These are phyloP conservation scores for Buteo buteo DNA, from an alignment of 2,113 vertebrate species.

Conservation along the genomic window DNA sequence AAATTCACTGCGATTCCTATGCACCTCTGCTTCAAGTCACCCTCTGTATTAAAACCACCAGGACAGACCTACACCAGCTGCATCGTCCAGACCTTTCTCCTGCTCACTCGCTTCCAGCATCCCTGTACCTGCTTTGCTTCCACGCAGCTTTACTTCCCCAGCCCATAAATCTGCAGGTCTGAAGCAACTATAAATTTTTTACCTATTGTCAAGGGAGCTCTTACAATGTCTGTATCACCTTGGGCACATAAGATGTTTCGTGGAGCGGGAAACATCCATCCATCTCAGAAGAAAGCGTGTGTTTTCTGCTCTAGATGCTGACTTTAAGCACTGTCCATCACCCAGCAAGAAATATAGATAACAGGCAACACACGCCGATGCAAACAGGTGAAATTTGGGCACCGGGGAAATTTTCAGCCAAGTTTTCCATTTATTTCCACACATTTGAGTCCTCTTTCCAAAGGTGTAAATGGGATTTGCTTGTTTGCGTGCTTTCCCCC, in stretches of 20 bases:
- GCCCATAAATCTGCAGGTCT: not conserved
- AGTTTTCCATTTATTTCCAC: not conserved
- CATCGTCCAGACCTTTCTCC: not conserved
- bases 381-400: not conserved
- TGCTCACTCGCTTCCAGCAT: not conserved
- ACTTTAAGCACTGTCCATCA: not conserved
- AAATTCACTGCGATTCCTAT: not conserved
- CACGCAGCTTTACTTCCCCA: not conserved
- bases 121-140: not conserved
- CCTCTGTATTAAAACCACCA: not conserved
- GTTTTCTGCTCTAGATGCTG: not conserved
- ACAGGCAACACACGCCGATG: rapidly evolving
- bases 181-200: not conserved
- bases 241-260: not conserved
- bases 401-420: not conserved
- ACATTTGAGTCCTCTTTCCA: not conserved
- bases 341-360: not conserved
- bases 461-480: not conserved
- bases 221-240: conserved; percentile 4
- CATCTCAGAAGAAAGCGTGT: not conserved
- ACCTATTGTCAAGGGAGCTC: not conserved
- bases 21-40: not conserved
- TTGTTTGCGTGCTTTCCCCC: rapidly evolving
- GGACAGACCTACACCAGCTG: not conserved
- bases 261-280: not conserved